phyloP scores from a whole-genome alignment of 2,888 invertebrate species.

The Lutraria lutraria region DNA sequence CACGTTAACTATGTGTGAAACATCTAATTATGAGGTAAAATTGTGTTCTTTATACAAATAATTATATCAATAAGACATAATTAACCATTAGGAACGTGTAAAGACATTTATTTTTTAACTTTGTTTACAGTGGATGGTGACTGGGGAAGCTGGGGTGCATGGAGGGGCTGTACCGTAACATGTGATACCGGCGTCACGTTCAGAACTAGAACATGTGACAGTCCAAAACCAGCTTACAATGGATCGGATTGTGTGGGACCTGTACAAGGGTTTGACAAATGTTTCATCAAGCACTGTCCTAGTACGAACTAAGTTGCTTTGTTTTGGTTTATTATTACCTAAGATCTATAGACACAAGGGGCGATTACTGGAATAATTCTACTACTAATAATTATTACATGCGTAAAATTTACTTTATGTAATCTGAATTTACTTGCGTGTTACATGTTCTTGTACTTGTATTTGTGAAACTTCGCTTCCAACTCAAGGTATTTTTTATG shows the following conservation, averaged over 20 bases:
- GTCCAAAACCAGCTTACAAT: constrained; percentile 44
- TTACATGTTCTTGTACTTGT: too few relatives aligned
- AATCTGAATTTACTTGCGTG: too few relatives aligned
- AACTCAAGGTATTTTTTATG: too few relatives aligned
- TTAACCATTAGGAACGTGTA: neutral
- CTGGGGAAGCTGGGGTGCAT: constrained; percentile 50
- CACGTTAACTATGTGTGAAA: neutral
- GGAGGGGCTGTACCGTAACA: constrained; percentile 38
- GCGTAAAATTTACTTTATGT: too few relatives aligned
- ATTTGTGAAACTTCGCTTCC: too few relatives aligned
- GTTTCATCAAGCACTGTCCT: neutral
- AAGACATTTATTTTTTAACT: neutral
- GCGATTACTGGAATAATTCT: too few relatives aligned
- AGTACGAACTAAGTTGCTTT: neutral
- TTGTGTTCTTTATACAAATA: neutral
- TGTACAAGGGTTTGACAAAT: neutral
- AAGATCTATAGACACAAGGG: too few relatives aligned
- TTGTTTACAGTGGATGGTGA: constrained; percentile 52
- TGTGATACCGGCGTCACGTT: constrained; percentile 47
- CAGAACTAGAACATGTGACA: constrained; percentile 49
- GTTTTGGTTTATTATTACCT: too few relatives aligned
- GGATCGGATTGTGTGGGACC: constrained; percentile 41
- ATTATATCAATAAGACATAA: neutral
- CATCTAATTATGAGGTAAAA: neutral
- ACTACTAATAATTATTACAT: too few relatives aligned